Evolutionary conservation across 1,140 invertebrate species (phyloP).

Genomic region (Drosophila littoralis): DNA sequence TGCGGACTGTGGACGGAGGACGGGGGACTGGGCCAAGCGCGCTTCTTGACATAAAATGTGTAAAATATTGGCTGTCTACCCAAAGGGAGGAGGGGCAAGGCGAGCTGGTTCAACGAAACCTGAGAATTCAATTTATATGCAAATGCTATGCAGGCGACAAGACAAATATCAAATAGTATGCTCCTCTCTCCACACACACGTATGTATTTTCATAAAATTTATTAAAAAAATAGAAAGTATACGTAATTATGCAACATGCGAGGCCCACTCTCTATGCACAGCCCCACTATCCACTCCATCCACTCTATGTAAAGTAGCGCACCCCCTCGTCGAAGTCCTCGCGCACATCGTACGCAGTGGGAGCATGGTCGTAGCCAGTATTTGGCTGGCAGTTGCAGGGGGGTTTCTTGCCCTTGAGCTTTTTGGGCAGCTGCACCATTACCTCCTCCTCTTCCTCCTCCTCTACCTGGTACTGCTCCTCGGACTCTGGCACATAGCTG

Average conservation of each 20-base stretch:
- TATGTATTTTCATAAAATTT: conserved; percentile 76
- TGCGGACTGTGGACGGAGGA: neutral
- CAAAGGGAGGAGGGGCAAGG: neutral
- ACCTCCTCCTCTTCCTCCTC: conserved; percentile 20
- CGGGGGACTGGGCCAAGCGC: neutral
- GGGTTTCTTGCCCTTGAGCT: neutral
- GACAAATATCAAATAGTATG: conserved; percentile 56
- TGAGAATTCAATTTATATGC: conserved; percentile 80
- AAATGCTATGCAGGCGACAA: conserved; percentile 72
- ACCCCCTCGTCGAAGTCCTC: conserved; percentile 56
- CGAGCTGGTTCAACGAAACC: conserved; percentile 27
- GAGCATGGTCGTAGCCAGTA: conserved; percentile 14
- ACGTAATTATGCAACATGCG: conserved; percentile 66
- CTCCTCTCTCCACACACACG: conserved; percentile 1
- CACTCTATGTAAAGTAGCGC: conserved; percentile 60
- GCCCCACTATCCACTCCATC: neutral
- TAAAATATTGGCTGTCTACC: conserved; percentile 77
- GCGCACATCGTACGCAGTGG: conserved; percentile 47
- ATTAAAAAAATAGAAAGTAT: conserved; percentile 53
- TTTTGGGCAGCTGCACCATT: conserved; percentile 27
- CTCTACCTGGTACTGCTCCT: conserved; percentile 16
- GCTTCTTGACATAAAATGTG: conserved; percentile 63
- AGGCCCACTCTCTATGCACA: conserved; percentile 13
- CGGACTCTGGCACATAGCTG: neutral
- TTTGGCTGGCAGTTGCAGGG: conserved; percentile 22